Percentiles rank a stretch among this genome's conserved stretches.
Conservation (phyloP, 1,140 invertebrate genomes). For the Cardiocondyla obscurior region DNA sequence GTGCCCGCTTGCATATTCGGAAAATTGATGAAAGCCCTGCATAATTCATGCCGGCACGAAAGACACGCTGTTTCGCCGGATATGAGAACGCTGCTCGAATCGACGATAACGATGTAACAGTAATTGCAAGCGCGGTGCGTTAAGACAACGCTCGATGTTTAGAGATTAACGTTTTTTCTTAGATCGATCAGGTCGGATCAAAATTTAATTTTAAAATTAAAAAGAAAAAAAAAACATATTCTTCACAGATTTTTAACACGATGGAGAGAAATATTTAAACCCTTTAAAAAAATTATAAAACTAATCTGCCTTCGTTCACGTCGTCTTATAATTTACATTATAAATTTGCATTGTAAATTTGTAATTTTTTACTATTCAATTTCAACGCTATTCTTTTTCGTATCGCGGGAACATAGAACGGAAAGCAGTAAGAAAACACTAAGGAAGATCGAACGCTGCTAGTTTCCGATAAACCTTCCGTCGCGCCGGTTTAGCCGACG, state of each 20-base stretch:
- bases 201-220: neutral
- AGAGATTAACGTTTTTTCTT: neutral
- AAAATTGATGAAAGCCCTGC: constrained; percentile 42
- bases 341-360: neutral
- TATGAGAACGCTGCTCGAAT: constrained; percentile 3
- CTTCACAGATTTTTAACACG: neutral
- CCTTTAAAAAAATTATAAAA: neutral
- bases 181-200: neutral
- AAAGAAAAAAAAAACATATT: neutral
- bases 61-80: neutral
- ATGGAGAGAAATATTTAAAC: neutral
- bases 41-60: constrained; percentile 36
- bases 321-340: neutral
- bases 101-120: constrained; percentile 4
- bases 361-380: neutral
- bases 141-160: neutral
- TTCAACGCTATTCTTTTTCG: neutral
- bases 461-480: constrained; percentile 27
- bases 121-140: neutral
- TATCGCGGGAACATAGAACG: neutral
- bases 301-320: neutral
- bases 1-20: constrained; percentile 44
- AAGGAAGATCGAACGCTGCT: neutral
- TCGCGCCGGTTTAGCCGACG: constrained; percentile 11
- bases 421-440: constrained; percentile 1